Conservation (phyloP, 1,140 invertebrate species). For the Papilio dardanus region DNA sequence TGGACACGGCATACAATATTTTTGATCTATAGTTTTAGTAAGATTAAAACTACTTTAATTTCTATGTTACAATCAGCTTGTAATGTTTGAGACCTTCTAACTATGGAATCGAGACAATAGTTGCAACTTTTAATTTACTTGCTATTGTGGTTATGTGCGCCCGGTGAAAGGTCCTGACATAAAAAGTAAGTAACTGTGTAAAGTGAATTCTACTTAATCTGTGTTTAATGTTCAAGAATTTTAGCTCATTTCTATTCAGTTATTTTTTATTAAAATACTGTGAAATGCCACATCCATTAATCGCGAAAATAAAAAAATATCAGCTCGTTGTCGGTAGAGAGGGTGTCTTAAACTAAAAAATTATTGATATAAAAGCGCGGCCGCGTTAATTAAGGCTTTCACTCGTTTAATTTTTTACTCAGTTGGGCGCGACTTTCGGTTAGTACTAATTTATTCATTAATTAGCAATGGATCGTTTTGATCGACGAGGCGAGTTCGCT, state of each 20-base stretch:
- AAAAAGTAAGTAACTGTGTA: not conserved
- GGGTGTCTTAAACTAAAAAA: slow-evolving; percentile 80
- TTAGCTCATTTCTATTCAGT: too few relatives aligned
- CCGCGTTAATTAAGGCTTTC: slow-evolving; percentile 77
- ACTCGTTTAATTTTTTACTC: slow-evolving; percentile 77
- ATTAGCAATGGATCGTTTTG: slow-evolving; percentile 77
- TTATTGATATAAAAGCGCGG: slow-evolving; percentile 76
- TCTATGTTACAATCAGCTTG: not conserved
- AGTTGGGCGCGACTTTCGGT: slow-evolving; percentile 69
- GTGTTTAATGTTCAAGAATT: too few relatives aligned
- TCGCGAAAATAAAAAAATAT: slow-evolving; percentile 33
- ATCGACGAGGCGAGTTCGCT: slow-evolving; percentile 61
- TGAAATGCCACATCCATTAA: slow-evolving; percentile 22
- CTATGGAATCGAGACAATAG: not conserved
- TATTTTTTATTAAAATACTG: not conserved
- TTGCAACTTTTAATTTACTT: not conserved
- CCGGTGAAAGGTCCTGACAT: too few relatives aligned
- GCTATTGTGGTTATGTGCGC: not conserved
- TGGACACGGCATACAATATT: slow-evolving; percentile 34
- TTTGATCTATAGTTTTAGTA: not conserved
- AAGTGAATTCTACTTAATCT: not conserved
- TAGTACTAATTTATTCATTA: slow-evolving; percentile 78
- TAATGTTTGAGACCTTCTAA: not conserved
- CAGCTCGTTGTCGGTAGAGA: slow-evolving; percentile 49
- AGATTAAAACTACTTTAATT: not conserved